A percentile compares a stretch with the other conserved stretches of the same genome.
phyloP scores from a whole-genome alignment of 1,140 invertebrate species.

The Neodiprion pinetum region DNA sequence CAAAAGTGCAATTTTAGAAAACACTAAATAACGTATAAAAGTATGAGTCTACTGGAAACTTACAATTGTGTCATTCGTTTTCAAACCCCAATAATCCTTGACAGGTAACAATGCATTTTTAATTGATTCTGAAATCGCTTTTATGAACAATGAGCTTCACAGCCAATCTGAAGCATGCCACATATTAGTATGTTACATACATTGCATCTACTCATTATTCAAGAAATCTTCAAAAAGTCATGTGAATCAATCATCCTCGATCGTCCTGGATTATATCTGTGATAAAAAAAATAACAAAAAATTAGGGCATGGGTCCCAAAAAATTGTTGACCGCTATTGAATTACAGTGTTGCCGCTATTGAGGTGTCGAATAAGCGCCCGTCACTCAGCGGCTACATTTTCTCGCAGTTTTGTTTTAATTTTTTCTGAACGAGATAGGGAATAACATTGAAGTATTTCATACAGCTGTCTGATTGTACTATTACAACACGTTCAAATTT shows the following conservation, averaged over 20 bases:
- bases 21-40: background rate
- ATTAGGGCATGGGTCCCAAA: background rate
- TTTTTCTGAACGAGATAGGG: background rate
- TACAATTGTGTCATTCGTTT: background rate
- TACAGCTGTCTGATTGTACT: background rate
- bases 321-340: slow-evolving; percentile 1
- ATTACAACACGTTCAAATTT: background rate
- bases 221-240: too few relatives aligned
- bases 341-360: background rate
- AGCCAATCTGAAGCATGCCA: background rate
- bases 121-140: background rate
- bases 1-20: background rate
- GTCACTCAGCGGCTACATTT: background rate
- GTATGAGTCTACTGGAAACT: background rate
- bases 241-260: background rate
- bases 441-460: background rate
- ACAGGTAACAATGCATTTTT: background rate
- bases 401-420: background rate
- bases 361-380: background rate
- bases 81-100: background rate
- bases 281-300: background rate
- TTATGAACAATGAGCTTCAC: background rate
- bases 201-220: too few relatives aligned
- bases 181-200: background rate
- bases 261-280: background rate